A percentile compares a stretch with the other conserved stretches of the same genome.
These are phyloP conservation scores for Neomonachus schauinslandi DNA, from an alignment of 2,113 vertebrate genomes.

Conservation along the genomic window DNA sequence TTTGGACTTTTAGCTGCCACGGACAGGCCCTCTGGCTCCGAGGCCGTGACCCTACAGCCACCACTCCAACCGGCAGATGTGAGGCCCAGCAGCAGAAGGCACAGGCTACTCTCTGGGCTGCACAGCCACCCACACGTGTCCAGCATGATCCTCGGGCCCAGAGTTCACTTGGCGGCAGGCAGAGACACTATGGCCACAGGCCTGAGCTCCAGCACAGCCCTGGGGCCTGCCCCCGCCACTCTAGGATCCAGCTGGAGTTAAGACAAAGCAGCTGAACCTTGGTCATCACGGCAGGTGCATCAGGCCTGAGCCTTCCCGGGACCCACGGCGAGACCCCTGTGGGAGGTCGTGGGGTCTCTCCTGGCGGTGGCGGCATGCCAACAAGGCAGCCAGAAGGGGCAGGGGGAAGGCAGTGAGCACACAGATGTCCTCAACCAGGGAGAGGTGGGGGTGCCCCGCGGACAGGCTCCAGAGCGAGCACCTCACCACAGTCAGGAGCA, in stretches of 20 bases:
- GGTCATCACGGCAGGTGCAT: rapidly evolving
- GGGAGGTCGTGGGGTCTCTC: rapidly evolving
- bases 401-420: neutral
- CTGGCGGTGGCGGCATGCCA: neutral
- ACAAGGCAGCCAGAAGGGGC: neutral
- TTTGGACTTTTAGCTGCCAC: no score
- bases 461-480: neutral
- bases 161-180: neutral
- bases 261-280: neutral
- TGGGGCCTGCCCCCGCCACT: rapidly evolving
- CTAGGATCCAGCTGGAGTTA: no score
- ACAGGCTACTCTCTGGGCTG: neutral
- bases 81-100: neutral
- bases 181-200: neutral
- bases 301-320: neutral
- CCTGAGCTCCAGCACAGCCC: neutral
- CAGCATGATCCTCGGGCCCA: rapidly evolving
- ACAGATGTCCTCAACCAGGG: neutral
- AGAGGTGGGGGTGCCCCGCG: rapidly evolving
- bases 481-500: neutral
- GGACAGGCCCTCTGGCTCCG: rapidly evolving
- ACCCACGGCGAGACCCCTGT: neutral
- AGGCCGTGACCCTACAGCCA: rapidly evolving
- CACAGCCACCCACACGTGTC: rapidly evolving
- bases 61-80: rapidly evolving